Conservation (phyloP, 2,888 invertebrate species). For the Rhamnusium bicolor region DNA sequence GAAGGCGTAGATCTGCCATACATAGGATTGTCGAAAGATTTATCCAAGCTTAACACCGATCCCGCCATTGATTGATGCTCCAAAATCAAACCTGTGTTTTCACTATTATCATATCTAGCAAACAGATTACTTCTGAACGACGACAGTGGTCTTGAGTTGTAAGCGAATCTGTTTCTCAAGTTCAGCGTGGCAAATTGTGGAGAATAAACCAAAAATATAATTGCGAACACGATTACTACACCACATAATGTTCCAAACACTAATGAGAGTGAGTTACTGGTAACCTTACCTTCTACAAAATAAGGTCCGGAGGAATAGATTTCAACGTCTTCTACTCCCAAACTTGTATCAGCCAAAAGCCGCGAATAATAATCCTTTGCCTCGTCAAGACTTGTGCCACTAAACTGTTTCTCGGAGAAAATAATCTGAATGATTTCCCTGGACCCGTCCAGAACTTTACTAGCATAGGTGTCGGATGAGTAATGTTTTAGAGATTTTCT, state of each 20-base stretch:
- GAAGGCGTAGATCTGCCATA: slow-evolving; percentile 48
- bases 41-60: slow-evolving; percentile 59
- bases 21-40: slow-evolving; percentile 63
- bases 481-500: slow-evolving; percentile 45
- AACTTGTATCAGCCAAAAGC: slow-evolving; percentile 37
- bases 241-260: slow-evolving; percentile 51
- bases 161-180: slow-evolving; percentile 25
- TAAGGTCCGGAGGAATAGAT: slow-evolving; percentile 24
- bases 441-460: slow-evolving; percentile 49
- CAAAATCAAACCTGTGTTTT: slow-evolving; percentile 57
- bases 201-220: slow-evolving; percentile 39
- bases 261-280: slow-evolving; percentile 34
- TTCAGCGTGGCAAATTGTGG: slow-evolving; percentile 8
- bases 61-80: slow-evolving; percentile 57
- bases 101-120: slow-evolving; percentile 59
- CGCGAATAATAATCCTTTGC: slow-evolving; percentile 44
- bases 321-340: slow-evolving; percentile 8
- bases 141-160: slow-evolving; percentile 38
- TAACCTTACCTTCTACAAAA: slow-evolving; percentile 1
- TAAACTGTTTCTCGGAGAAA: slow-evolving; percentile 60
- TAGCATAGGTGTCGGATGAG: slow-evolving; percentile 52
- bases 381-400: slow-evolving; percentile 54
- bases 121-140: slow-evolving; percentile 39
- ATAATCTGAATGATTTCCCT: slow-evolving; percentile 56
- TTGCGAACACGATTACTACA: slow-evolving; percentile 33